phyloP scores from a whole-genome alignment of 2,113 vertebrate genomes.

The Thymallus thymallus region DNA sequence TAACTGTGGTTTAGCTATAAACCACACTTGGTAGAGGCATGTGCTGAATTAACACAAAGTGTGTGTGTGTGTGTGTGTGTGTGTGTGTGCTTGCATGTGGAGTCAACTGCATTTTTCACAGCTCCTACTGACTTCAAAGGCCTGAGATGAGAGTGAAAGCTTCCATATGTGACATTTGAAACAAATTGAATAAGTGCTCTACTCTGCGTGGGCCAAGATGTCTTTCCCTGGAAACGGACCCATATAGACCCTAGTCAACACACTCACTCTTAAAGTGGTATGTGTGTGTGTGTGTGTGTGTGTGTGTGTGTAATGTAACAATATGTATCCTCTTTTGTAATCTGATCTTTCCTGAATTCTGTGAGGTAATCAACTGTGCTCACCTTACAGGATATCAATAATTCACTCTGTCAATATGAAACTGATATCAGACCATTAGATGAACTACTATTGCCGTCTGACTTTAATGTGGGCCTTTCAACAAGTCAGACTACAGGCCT shows the following conservation, averaged over 20 bases:
- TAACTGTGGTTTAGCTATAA: constrained; percentile 63
- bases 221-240: constrained; percentile 53
- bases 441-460: background rate
- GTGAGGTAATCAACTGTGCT: background rate
- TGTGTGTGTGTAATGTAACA: constrained; percentile 19
- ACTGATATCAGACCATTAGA: constrained; percentile 20
- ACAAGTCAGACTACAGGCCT: background rate
- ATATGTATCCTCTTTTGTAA: background rate
- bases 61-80: constrained; percentile 16
- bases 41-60: constrained; percentile 7
- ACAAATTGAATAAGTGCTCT: constrained; percentile 76
- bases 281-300: constrained; percentile 18
- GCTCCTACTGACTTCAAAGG: constrained; percentile 71
- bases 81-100: constrained; percentile 49
- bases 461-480: too few relatives aligned
- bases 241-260: constrained; percentile 28
- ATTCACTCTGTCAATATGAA: constrained; percentile 31
- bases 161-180: constrained; percentile 81
- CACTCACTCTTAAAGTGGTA: background rate
- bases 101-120: constrained; percentile 71
- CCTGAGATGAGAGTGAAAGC: constrained; percentile 68
- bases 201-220: constrained; percentile 62
- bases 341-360: constrained; percentile 4
- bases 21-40: constrained; percentile 50
- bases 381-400: constrained; percentile 35